phyloP scores from a whole-genome alignment of 2,797 vertebrate species.

The Myotis planiceps region DNA sequence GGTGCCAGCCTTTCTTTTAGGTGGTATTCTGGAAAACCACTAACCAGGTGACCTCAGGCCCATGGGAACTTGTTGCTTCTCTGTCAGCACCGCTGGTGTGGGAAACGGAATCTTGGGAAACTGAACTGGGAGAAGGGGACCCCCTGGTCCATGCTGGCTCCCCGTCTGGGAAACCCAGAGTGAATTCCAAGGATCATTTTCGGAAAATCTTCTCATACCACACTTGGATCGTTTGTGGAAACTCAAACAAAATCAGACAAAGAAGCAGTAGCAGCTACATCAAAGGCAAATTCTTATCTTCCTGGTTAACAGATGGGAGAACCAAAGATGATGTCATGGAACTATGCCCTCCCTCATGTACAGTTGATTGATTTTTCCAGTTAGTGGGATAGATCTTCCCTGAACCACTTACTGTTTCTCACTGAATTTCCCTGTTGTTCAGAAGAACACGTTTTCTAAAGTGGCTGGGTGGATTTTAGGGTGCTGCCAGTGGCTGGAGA shows the following conservation, averaged over 20 bases:
- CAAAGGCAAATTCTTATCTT: conserved; percentile 2
- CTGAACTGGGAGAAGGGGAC: neutral
- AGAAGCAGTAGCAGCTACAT: neutral
- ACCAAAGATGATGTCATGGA: neutral
- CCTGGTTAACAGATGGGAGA: neutral
- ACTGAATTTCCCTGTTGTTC: neutral
- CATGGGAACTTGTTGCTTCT: neutral
- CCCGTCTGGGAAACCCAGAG: neutral
- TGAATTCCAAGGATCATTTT: neutral
- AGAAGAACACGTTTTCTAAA: neutral
- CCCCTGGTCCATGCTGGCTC: neutral
- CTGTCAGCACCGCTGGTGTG: too few relatives aligned
- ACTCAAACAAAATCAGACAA: neutral
- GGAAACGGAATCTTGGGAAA: neutral
- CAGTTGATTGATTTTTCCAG: neutral
- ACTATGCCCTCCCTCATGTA: neutral
- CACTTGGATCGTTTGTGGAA: neutral
- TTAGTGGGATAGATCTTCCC: neutral
- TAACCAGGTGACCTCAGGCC: neutral
- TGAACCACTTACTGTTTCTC: neutral
- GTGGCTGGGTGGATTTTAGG: neutral
- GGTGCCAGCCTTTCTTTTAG: neutral
- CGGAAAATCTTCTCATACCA: neutral
- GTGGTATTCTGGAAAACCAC: neutral
- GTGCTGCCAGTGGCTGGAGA: neutral